Evolutionary conservation across 2,888 invertebrate species (phyloP), one percentile per base, ranked within the genome.

Genomic region (Drosophila colorata): DNA sequence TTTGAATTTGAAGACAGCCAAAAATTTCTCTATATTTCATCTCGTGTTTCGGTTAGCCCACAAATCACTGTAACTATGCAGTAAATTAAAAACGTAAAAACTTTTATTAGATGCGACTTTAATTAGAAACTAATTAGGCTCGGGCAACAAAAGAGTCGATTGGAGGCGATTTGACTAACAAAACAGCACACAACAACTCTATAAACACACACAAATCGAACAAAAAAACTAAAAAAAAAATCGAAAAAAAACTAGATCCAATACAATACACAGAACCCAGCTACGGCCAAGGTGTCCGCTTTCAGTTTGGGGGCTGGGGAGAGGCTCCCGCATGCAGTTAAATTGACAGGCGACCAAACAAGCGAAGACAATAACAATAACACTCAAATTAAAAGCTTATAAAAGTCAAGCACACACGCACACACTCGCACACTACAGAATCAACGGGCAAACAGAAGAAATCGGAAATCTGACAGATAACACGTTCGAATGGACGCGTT

Each of bases 361-460:
- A 69, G 71, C 57, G 37, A 74, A 72, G 63, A 68, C 63, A 77
- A 72, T 65, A 76, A 80, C 87, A 80, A 87, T 86, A 88, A 89
- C 80, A 88, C 84, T 88, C 90, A 79, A 86, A 84, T 84, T 84
- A 89, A 89, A 84, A 82, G 70, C 88, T 82, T 89, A 82, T 84
- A 88, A 84, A 84, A 89, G 84, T 84, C 89, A 78, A 64, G 47
- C 64, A 74, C 11, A 47, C 59, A 46, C 63, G 18, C 46, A 59
- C 57, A 33, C 47, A 52, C 23, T 35, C 41, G 11, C 57, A 28
- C 48, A 11, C 33, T n/a, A 23, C 44, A 28, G 43, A 44, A 18
- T 40, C 38, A 49, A 59, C 11, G 51, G 16, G 23, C 57, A 77
- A 73, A 80, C 64, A 77, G 47, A 40, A 47, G 53, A 85, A 66